phyloP scores from a whole-genome alignment of 2,113 vertebrate species.

The Axis porcinus region DNA sequence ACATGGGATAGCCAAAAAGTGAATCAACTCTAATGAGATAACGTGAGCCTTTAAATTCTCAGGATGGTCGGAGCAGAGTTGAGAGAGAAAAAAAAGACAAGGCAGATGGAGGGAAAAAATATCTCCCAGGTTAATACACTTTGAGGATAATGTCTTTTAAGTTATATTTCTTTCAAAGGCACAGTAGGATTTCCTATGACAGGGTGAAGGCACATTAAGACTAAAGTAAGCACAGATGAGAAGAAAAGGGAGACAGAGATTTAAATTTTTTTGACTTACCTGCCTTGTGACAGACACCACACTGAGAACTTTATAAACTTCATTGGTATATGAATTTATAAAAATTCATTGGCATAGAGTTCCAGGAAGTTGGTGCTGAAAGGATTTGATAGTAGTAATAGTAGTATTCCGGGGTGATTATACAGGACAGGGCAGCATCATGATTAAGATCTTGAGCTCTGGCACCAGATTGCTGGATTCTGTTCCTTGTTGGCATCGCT shows the following conservation, averaged over 20 bases:
- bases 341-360: background rate
- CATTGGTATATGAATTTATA: background rate
- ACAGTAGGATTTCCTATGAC: background rate
- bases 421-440: background rate
- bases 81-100: background rate
- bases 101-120: background rate
- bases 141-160: background rate
- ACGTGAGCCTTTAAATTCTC: background rate
- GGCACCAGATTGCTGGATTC: background rate
- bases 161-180: background rate
- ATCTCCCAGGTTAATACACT: background rate
- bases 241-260: background rate
- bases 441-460: background rate
- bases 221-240: no score
- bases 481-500: background rate
- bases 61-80: no score
- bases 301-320: background rate
- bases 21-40: background rate
- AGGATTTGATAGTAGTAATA: background rate
- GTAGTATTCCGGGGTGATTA: background rate
- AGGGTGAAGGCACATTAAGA: background rate
- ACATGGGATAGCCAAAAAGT: background rate
- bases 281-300: background rate
- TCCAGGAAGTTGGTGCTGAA: background rate
- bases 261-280: background rate